A percentile compares a stretch with the other conserved stretches of the same genome.
Conservation (phyloP, 2,113 vertebrate genomes). For the Chunga burmeisteri region DNA sequence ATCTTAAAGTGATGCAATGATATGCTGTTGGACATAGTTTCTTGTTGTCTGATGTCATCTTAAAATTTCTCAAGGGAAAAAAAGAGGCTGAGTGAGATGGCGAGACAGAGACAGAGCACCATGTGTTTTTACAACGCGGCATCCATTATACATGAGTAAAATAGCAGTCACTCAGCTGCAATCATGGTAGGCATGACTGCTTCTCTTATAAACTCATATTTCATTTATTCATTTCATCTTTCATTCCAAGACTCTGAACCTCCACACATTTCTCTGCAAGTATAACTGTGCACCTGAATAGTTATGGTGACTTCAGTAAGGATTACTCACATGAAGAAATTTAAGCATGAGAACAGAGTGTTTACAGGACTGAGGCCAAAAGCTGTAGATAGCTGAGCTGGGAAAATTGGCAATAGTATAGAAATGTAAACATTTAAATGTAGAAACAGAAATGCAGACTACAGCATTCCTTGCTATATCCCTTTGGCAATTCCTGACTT, state of each 20-base stretch:
- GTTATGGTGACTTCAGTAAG: neutral
- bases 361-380: neutral
- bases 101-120: neutral
- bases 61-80: neutral
- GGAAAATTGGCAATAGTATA: neutral
- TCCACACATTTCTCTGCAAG: neutral
- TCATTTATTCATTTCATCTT: slow-evolving; percentile 26
- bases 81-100: neutral
- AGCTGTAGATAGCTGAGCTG: neutral
- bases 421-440: neutral
- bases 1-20: neutral
- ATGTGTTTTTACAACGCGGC: neutral
- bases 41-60: neutral
- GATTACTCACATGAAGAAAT: neutral
- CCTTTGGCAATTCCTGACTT: neutral
- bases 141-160: slow-evolving; percentile 57
- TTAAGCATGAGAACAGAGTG: neutral
- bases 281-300: neutral
- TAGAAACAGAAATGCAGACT: neutral
- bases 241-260: neutral
- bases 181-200: slow-evolving; percentile 10
- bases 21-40: neutral
- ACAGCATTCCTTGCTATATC: neutral
- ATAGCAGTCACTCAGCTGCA: neutral
- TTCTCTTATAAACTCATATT: slow-evolving; percentile 19